Evolutionary conservation across 1,140 invertebrate species (phyloP).

Genomic region (Onthophagus taurus): DNA sequence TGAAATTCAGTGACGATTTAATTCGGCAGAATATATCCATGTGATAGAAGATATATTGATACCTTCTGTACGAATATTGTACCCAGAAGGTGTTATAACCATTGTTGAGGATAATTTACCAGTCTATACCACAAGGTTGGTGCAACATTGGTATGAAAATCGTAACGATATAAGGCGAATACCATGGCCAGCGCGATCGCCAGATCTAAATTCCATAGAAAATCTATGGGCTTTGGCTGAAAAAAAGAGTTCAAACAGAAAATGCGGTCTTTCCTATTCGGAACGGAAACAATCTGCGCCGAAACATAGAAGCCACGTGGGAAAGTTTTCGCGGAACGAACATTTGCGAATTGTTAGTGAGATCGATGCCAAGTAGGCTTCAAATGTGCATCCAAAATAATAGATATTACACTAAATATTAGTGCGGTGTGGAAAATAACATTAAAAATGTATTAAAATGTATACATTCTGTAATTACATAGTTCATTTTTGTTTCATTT

Average conservation of each 20-base stretch:
- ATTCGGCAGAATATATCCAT: not conserved
- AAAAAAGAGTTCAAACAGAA: not conserved
- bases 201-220: constrained; percentile 6
- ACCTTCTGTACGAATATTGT: not conserved
- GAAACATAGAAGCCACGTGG: not conserved
- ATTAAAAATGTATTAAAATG: no score
- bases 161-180: not conserved
- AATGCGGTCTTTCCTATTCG: not conserved
- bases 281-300: not conserved
- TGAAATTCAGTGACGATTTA: not conserved
- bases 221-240: constrained; percentile 2
- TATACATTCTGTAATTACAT: no score
- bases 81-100: not conserved
- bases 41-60: constrained; percentile 8
- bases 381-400: not conserved
- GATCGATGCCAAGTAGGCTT: not conserved
- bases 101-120: constrained; percentile 7
- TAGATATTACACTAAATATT: not conserved
- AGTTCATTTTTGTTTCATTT: no score
- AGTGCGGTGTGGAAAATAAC: no score
- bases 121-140: not conserved
- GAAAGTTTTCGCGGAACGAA: not conserved
- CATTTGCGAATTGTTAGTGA: not conserved
- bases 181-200: constrained; percentile 1
- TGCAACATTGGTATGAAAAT: constrained; percentile 2